Base-by-base conservation (phyloP, 1,140 invertebrate species). In the Steinernema feltiae region DNA sequence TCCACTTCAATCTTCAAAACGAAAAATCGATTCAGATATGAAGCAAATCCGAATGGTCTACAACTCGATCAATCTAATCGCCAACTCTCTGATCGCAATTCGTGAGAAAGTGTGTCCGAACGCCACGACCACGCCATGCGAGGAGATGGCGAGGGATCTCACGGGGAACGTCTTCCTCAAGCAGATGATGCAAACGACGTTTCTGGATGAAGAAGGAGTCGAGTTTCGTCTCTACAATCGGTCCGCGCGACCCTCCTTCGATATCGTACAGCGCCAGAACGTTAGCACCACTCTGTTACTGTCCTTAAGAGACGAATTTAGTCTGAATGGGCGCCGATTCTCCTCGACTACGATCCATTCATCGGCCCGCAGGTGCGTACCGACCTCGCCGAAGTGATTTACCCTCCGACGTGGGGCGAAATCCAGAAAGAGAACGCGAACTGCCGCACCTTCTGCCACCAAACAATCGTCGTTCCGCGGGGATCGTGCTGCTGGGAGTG, bases 61-160 rank as follows among this genome's bases (percentile, higher is more conserved):
- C 48, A 75, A 75, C 24, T 32, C 74, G 1, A 71, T 75, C 21
- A 75, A 53, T 29, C 32, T 75, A 24, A 24, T 75, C 1, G 74
- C 74, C 0, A 27, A 69, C 31, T 69, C 63, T 24, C 17, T 75
- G 2, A 15, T 46, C 31, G 41, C 18, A 30, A 32, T 75, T 12
- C 74, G 70, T 31, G n/a, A 35, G 31, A 53, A 75, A n/a, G 24
- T 53, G 1, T 75, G 74, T 71, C 30, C 15, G 2, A 48, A 31
- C n/a, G 30, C 3, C 7, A 1, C 0, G 0, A 31, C 7, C 7
- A 15, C 7, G 27, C n/a, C 32, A 0, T 75, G 74, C 30, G n/a
- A 30, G 29, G 24, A 21, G 1, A 12, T 75, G 1, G 31, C n/a
- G 27, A 12, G 41, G 24, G 46, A 70, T 46, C 31, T 35, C 3